These are phyloP conservation scores for Caenorhabditis sinica DNA, from an alignment of 2,888 invertebrate genomes.

Conservation along the genomic window DNA sequence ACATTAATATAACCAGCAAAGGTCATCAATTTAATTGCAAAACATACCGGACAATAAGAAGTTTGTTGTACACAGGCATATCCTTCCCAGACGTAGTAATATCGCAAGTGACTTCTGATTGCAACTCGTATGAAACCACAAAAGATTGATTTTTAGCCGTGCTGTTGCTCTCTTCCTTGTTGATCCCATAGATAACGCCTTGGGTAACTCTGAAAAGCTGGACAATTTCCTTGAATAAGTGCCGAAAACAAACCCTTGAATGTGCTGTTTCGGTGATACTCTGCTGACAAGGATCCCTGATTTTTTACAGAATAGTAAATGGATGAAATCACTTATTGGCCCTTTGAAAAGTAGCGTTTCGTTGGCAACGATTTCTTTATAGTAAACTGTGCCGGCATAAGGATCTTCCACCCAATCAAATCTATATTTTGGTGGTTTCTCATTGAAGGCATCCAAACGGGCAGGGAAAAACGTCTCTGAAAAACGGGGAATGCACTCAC, in stretches of 20 bases:
- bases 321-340: neutral
- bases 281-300: neutral
- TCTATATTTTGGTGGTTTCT: neutral
- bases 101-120: too few species aligned
- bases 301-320: neutral
- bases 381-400: slow-evolving; percentile 30
- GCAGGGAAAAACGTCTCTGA: neutral
- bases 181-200: neutral
- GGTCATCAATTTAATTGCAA: neutral
- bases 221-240: neutral
- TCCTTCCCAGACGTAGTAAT: too few species aligned
- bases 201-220: neutral
- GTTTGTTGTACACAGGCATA: neutral
- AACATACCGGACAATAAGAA: slow-evolving; percentile 10
- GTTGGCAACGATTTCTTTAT: slow-evolving; percentile 18
- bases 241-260: neutral
- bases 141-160: too few species aligned
- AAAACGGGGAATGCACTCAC: too few species aligned
- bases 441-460: neutral
- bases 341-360: slow-evolving; percentile 13
- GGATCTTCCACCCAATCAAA: slow-evolving; percentile 41
- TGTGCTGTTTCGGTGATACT: neutral
- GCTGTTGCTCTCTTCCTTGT: neutral
- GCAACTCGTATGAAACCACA: too few species aligned
- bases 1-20: neutral